Conservation (phyloP, 53 echinoderm and acorn worm species). For the Arbacia lixula region DNA sequence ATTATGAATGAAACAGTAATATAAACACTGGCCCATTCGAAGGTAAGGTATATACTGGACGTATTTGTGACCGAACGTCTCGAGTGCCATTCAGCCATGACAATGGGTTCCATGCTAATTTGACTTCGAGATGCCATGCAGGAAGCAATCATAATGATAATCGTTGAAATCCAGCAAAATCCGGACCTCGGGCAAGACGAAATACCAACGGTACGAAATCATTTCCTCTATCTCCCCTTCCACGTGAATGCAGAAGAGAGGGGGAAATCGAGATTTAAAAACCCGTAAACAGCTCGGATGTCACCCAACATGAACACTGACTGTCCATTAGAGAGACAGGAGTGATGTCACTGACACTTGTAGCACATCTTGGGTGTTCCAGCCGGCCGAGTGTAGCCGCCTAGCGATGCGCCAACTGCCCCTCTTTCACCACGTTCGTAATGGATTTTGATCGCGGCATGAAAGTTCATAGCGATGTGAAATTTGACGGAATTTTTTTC, state of each 20-base stretch:
- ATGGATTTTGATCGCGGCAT: constrained; percentile 11
- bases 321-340: not conserved
- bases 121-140: too few species aligned
- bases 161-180: too few species aligned
- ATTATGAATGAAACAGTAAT: too few species aligned
- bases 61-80: too few species aligned
- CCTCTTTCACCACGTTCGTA: constrained; percentile 34
- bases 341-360: constrained; percentile 33
- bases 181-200: too few species aligned
- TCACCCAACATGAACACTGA: constrained; percentile 1
- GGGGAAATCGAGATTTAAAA: constrained; percentile 4
- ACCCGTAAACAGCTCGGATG: not conserved
- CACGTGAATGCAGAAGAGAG: not conserved
- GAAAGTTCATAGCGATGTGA: constrained; percentile 2
- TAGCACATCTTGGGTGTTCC: constrained; percentile 57
- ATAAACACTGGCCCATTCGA: too few species aligned
- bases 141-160: too few species aligned
- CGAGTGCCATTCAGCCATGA: too few species aligned
- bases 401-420: constrained; percentile 29
- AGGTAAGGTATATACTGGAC: too few species aligned
- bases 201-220: too few species aligned
- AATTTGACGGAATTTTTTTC: constrained; percentile 41
- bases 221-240: too few species aligned
- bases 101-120: too few species aligned
- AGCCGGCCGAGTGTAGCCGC: constrained; percentile 27